Evolutionary conservation across 2,797 vertebrate species (phyloP).

Genomic region (Triplophysa yarkandensis): DNA sequence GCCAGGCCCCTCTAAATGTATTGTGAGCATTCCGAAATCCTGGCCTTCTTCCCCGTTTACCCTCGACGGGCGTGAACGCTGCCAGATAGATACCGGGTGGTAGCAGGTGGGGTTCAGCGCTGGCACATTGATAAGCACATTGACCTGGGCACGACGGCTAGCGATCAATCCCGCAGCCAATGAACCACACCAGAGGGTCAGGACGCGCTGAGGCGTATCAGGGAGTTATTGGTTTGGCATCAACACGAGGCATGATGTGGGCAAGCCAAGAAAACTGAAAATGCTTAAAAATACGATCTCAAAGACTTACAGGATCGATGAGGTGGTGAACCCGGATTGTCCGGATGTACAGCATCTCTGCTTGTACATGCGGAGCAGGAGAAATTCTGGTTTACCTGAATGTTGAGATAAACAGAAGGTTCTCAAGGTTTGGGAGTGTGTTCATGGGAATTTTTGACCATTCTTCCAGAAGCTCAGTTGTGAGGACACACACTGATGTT

Average conservation of each 20-base stretch:
- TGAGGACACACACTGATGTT: no score
- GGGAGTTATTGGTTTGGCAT: slow-evolving; percentile 53
- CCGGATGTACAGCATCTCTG: slow-evolving; percentile 9
- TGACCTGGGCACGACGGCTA: slow-evolving; percentile 51
- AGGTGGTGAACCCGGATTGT: slow-evolving; percentile 16
- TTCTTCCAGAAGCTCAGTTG: no score
- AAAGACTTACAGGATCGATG: slow-evolving; percentile 19
- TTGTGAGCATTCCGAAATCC: slow-evolving; percentile 30
- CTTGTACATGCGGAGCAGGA: slow-evolving; percentile 23
- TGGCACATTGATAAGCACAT: slow-evolving; percentile 55
- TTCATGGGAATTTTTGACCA: no score
- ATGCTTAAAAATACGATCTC: slow-evolving; percentile 23
- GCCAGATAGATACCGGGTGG: slow-evolving; percentile 43
- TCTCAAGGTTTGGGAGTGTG: no score
- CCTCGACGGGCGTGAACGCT: slow-evolving; percentile 24
- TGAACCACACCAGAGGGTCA: slow-evolving; percentile 46
- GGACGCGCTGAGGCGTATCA: slow-evolving; percentile 46
- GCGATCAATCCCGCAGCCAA: slow-evolving; percentile 54
- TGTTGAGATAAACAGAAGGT: neutral
- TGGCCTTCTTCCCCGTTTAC: slow-evolving; percentile 42
- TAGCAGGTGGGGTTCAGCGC: slow-evolving; percentile 51
- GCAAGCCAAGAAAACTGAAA: slow-evolving; percentile 30
- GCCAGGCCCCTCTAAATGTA: slow-evolving; percentile 41
- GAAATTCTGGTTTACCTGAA: neutral
- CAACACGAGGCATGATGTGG: slow-evolving; percentile 39